Evolutionary conservation across 2,797 vertebrate genomes (phyloP).

Genomic region (Mus minutoides): DNA sequence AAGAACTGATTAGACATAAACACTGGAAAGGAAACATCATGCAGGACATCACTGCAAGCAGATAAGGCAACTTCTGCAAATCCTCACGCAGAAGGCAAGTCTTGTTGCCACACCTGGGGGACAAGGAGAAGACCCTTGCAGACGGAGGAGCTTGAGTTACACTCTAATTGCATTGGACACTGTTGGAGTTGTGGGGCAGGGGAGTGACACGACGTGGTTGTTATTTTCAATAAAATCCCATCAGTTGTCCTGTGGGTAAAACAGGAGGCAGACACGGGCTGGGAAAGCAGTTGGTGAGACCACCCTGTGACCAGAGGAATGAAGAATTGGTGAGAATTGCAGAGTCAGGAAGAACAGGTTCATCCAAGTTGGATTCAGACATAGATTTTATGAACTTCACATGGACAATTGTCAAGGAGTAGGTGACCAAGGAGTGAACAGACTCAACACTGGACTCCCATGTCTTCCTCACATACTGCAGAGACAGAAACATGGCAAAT

Average conservation of each 20-base stretch:
- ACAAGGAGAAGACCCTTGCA: background rate
- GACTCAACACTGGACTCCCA: background rate
- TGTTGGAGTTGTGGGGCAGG: background rate
- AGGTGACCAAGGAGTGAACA: background rate
- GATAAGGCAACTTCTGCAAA: background rate
- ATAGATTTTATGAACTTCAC: background rate
- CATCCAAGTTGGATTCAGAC: background rate
- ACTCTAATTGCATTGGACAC: background rate
- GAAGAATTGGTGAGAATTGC: background rate
- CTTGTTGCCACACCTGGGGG: background rate
- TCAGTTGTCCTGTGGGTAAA: background rate
- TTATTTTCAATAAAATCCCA: background rate
- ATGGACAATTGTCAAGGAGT: background rate
- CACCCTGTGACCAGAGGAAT: background rate
- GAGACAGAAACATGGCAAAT: background rate
- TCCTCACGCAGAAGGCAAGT: background rate
- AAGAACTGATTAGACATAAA: background rate
- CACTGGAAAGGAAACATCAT: background rate
- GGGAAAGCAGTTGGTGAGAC: background rate
- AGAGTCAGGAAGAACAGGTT: background rate
- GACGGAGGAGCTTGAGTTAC: background rate
- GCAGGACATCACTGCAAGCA: background rate
- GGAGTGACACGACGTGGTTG: background rate
- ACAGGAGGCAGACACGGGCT: background rate
- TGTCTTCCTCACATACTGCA: background rate